Conservation (phyloP, 2,888 invertebrate genomes). For the Smittia aterrima region DNA sequence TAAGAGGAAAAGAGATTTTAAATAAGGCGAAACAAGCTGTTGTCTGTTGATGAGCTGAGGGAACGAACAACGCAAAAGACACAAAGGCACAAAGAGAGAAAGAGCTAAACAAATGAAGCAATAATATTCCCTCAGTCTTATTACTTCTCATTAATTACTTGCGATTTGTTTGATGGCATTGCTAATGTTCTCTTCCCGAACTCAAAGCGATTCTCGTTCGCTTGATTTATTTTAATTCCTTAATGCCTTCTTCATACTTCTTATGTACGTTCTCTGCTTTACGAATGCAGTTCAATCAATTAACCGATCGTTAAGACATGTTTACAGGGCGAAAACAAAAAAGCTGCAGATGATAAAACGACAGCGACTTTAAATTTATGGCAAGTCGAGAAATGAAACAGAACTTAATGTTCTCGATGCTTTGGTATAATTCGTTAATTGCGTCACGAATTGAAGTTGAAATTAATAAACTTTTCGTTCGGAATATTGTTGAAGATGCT, state of each 20-base stretch:
- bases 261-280: neutral
- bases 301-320: conserved; percentile 16
- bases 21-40: conserved; percentile 27
- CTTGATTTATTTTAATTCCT: conserved; percentile 33
- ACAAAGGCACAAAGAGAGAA: neutral
- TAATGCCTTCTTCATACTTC: neutral
- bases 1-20: conserved; percentile 12
- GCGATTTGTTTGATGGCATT: conserved; percentile 34
- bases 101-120: conserved; percentile 32
- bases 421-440: neutral
- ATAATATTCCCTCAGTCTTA: conserved; percentile 28
- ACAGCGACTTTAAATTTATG: neutral
- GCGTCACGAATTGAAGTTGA: too few species aligned
- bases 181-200: conserved; percentile 26
- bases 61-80: neutral
- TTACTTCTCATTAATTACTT: conserved; percentile 31
- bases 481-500: too few species aligned
- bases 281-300: conserved; percentile 18
- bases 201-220: neutral
- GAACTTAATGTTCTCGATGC: neutral
- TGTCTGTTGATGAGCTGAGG: conserved; percentile 18
- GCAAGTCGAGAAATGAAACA: neutral
- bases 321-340: conserved; percentile 6
- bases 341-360: neutral
- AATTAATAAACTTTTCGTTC: too few species aligned